Evolutionary conservation across 2,797 vertebrate genomes (phyloP).

Genomic region (Eulemur rubriventer): DNA sequence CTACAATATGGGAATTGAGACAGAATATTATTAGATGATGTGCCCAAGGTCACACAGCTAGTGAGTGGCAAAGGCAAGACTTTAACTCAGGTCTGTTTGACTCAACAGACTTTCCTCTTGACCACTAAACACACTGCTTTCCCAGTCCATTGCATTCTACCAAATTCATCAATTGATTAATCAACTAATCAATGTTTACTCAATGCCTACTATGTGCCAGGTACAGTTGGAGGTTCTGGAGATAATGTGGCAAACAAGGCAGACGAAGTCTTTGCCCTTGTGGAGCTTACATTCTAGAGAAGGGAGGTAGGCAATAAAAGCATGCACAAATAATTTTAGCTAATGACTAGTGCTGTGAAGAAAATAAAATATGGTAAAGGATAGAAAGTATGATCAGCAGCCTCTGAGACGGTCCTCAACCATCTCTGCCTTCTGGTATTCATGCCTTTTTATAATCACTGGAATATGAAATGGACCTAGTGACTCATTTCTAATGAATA

Average conservation of each 20-base stretch:
- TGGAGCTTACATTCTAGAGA: background rate
- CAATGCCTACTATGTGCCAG: background rate
- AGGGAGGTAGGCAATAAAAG: background rate
- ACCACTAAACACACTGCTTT: background rate
- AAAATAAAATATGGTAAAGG: background rate
- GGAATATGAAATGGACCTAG: background rate
- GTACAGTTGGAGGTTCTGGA: background rate
- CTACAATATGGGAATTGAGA: background rate
- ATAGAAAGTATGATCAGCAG: background rate
- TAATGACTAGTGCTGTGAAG: background rate
- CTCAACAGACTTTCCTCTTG: background rate
- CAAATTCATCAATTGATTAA: background rate
- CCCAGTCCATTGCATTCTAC: background rate
- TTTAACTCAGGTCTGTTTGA: background rate
- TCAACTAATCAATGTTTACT: background rate
- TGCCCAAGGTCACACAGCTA: background rate
- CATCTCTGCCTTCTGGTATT: background rate
- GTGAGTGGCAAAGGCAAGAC: background rate
- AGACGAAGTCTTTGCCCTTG: background rate
- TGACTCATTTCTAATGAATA: background rate
- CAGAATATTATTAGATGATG: background rate
- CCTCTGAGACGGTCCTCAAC: background rate
- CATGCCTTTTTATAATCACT: background rate
- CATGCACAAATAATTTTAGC: background rate
- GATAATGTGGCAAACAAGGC: background rate